Evolutionary conservation across 2,888 invertebrate genomes (phyloP), one percentile per base, ranked within the genome.

Genomic region (Pteria penguin): DNA sequence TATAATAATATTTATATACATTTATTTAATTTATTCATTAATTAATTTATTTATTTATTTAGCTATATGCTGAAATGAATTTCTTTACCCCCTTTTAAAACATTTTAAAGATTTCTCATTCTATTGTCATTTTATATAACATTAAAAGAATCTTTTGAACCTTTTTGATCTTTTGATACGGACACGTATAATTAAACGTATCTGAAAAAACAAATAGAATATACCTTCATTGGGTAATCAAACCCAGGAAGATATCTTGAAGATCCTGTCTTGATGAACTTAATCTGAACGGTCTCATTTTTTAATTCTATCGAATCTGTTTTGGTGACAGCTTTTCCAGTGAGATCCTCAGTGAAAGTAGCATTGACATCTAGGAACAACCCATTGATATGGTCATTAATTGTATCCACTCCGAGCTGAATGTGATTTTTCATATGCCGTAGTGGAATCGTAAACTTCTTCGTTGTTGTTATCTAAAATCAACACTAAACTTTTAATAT

Each of bases 361-460:
- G 52, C 66, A 2, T 36, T 52, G 14, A 66, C 66, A 22, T 36
- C 36, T 4, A 66, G 5, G 14, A 33, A 54, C 4, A 26, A 18
- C 4, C 66, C 66, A 66, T 27, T 18, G 8, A 66, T 26, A 27
- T 66, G 66, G n/a, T 66, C 52, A 5, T 26, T 27, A 31, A 66
- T 31, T 52, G 52, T 32, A 3, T 45, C 45, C 45, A 26, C 26
- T 2, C 52, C 36, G 27, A 33, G 27, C n/a, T 14, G 27, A 14
- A 45, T 22, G 29, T 27, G 52, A 26, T 45, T 31, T 29, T 31
- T 24, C 14, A 66, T 27, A 36, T 66, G 66, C 3, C 18, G 14
- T 5, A 66, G 14, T 24, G 66, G 66, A 14, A 66, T 66, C 4
- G 66, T 66, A n/a, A 66, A 66, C n/a, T 66, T 66, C 54, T 66